Evolutionary conservation across 1,140 invertebrate genomes (phyloP), one percentile per base, ranked within the genome.

Genomic region (Hesperophylax magnus): DNA sequence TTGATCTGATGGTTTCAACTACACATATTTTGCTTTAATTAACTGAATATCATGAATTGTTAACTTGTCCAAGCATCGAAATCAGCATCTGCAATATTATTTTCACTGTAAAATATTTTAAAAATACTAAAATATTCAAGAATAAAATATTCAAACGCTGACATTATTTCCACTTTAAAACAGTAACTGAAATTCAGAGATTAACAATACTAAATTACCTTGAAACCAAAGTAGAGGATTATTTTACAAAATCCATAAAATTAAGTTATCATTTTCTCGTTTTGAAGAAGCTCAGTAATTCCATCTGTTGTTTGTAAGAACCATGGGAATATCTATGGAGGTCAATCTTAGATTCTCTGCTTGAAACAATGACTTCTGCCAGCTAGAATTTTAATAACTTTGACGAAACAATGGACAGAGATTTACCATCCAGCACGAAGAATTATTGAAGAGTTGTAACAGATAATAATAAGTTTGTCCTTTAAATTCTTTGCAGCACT

Each of bases 261-360:
- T 60, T 9, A 17, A 31, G 18, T 18, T 24, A 67, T 22, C 22
- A 5, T 11, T 67, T 22, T 22, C 27, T 67, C 31, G 24, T 67
- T 67, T 67, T n/a, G 24, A 31, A 8, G 39, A 47, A 47, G 39
- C 39, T 47, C 6, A 6, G 1, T 39, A 39, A 8, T 39, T 47
- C 11, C 11, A 47, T 47, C 39, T 47, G 9, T 14, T 47, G 39
- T 14, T n/a, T 61, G 18, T 27, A 34, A 67, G 22, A n/a, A n/a
- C 9, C 27, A 31, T 67, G 63, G 24, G 63, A 67, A 67, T 67
- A 17, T 31, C 22, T 34, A 34, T 67, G 31, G 63, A 67, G 63
- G 63, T 67, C 63, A 67, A 22, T 17, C n/a, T 11, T 17, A n/a
- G 63, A 67, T 27, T 11, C 31, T 67, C 24, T 34, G 17, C 11